Evolutionary conservation across 2,113 vertebrate genomes (phyloP).

Genomic region (Brachypteracias leptosomus): DNA sequence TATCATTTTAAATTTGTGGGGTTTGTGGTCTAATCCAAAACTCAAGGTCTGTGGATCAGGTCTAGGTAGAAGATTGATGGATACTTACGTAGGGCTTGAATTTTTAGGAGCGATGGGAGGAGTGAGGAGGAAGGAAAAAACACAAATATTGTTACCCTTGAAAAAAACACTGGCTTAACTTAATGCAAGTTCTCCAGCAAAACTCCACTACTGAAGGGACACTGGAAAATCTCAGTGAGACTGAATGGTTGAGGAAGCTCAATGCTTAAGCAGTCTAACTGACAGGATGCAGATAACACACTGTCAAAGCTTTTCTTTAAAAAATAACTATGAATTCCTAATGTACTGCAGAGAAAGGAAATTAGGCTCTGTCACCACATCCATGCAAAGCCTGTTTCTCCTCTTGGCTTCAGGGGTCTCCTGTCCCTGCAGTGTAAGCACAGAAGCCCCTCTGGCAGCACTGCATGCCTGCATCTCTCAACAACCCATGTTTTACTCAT

Average conservation of each 20-base stretch:
- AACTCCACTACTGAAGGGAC: background rate
- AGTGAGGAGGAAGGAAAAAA: background rate
- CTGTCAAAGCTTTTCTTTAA: background rate
- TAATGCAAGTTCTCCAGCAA: background rate
- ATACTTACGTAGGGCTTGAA: background rate
- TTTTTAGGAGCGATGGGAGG: background rate
- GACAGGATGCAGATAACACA: background rate
- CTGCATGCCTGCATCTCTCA: background rate
- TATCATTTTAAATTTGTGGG: slow-evolving; percentile 1
- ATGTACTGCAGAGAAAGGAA: background rate
- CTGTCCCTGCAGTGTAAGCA: background rate
- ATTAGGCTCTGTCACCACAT: background rate
- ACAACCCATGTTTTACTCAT: background rate
- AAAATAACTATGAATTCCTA: background rate
- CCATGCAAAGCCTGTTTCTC: background rate
- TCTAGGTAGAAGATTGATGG: background rate
- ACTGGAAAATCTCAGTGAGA: background rate
- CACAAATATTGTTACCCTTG: background rate
- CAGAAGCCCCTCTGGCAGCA: background rate
- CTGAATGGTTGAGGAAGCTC: background rate
- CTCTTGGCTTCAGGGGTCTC: background rate
- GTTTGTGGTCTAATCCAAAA: background rate
- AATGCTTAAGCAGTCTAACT: background rate
- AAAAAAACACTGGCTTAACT: background rate
- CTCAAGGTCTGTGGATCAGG: background rate